These are phyloP conservation scores for Platysternon megacephalum DNA, from an alignment of 2,113 vertebrate species.

Conservation along the genomic window DNA sequence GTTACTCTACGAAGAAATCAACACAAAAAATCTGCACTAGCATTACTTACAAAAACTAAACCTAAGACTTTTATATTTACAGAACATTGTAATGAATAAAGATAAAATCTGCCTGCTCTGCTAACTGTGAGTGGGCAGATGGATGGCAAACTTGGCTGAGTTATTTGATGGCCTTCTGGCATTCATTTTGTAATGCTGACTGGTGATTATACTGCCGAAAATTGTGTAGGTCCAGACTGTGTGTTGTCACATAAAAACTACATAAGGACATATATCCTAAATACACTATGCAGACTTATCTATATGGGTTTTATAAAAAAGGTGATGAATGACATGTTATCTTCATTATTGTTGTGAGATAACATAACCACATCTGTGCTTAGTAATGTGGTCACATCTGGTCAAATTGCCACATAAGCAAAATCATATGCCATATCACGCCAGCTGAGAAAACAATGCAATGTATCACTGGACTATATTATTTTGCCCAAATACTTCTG, in stretches of 20 bases:
- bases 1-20: background rate
- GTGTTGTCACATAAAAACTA: conserved; percentile 53
- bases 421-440: background rate
- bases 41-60: background rate
- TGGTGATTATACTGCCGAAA: conserved; percentile 51
- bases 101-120: background rate
- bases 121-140: conserved; percentile 36
- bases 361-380: conserved; percentile 27
- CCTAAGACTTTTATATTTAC: background rate
- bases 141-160: conserved; percentile 14
- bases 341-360: background rate
- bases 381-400: conserved; percentile 12
- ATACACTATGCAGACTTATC: background rate
- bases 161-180: conserved; percentile 33
- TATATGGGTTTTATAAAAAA: background rate
- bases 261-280: conserved; percentile 20
- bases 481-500: background rate
- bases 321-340: conserved; percentile 16
- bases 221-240: conserved; percentile 22
- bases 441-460: conserved; percentile 35
- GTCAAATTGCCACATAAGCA: background rate
- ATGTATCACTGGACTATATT: background rate
- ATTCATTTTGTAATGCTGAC: conserved; percentile 44
- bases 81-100: conserved; percentile 26
- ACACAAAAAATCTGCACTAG: background rate